A percentile compares a stretch with the other conserved stretches of the same genome.
These are phyloP conservation scores for Apodemia duryi DNA, from an alignment of 2,888 invertebrate genomes.

Conservation along the genomic window DNA sequence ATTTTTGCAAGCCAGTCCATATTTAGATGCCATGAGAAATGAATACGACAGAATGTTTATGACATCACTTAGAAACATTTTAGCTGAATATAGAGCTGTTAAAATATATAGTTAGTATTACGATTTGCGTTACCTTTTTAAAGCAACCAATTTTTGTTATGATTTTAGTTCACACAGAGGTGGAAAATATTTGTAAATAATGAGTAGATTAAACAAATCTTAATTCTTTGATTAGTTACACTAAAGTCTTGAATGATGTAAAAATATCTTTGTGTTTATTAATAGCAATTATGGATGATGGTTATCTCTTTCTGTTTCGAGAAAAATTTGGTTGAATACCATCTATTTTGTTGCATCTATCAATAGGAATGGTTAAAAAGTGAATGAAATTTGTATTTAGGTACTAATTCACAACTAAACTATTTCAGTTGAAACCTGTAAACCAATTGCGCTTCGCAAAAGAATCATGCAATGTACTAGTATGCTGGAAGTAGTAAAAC, in stretches of 20 bases:
- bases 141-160: neutral
- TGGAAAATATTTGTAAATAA: neutral
- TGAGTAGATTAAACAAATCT: no score
- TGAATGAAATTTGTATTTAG: no score
- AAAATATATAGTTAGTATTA: constrained; percentile 61
- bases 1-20: constrained; percentile 68
- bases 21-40: constrained; percentile 64
- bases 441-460: constrained; percentile 55
- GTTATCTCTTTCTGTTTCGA: no score
- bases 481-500: constrained; percentile 60
- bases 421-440: constrained; percentile 68
- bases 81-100: constrained; percentile 71
- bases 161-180: neutral
- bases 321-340: no score
- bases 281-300: no score
- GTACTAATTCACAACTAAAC: neutral
- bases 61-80: constrained; percentile 67
- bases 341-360: no score
- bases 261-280: no score
- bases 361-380: no score
- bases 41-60: constrained; percentile 73
- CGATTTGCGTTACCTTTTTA: neutral
- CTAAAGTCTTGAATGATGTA: no score
- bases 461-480: constrained; percentile 60
- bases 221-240: no score